phyloP scores from a whole-genome alignment of 2,113 vertebrate species.

The Delphinus delphis region DNA sequence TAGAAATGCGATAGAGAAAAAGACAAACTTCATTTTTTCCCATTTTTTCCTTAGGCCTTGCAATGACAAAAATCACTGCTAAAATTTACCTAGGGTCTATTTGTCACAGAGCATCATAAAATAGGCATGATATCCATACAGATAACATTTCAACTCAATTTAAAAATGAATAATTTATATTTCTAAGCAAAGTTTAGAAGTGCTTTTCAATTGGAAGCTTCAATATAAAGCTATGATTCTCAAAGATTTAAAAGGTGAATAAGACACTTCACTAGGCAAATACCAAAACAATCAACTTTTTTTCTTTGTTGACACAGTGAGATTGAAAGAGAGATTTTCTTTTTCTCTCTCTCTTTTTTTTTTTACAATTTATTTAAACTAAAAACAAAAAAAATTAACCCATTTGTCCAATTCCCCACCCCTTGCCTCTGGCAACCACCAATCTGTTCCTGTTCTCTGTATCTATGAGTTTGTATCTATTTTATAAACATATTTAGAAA shows the following conservation, averaged over 20 bases:
- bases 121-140: slow-evolving; percentile 58
- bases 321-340: slow-evolving; percentile 38
- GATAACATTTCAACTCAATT: slow-evolving; percentile 80
- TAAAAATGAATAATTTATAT: slow-evolving; percentile 82
- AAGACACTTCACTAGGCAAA: slow-evolving; percentile 72
- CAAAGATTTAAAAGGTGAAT: slow-evolving; percentile 69
- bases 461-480: neutral
- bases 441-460: neutral
- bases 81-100: neutral
- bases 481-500: neutral
- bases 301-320: slow-evolving; percentile 29
- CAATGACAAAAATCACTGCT: neutral
- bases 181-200: slow-evolving; percentile 78
- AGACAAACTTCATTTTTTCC: neutral
- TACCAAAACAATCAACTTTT: slow-evolving; percentile 73
- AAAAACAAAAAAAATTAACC: neutral
- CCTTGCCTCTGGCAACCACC: neutral
- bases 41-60: neutral
- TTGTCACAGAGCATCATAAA: slow-evolving; percentile 39
- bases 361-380: neutral
- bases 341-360: neutral
- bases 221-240: slow-evolving; percentile 77
- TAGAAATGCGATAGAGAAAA: neutral
- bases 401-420: neutral
- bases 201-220: slow-evolving; percentile 70